Conservation (phyloP, 2,113 vertebrate genomes). For the Suncus etruscus region DNA sequence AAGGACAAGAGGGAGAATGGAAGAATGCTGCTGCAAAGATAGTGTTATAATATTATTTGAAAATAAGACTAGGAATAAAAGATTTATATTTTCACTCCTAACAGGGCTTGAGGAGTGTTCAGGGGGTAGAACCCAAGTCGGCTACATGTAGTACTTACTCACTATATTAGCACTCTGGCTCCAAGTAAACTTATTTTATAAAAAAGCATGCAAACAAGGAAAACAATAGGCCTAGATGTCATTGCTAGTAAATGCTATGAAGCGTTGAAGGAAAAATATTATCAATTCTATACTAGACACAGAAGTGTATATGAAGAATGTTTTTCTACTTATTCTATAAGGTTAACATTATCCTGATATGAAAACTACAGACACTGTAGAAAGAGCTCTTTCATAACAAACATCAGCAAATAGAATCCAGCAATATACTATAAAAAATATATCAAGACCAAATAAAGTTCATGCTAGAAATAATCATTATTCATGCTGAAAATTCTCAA, state of each 20-base stretch:
- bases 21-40: too few relatives aligned
- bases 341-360: conserved; percentile 4
- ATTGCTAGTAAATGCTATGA: conserved; percentile 23
- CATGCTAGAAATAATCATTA: not conserved
- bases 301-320: not conserved
- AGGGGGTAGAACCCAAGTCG: too few relatives aligned
- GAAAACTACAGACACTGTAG: not conserved
- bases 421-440: not conserved
- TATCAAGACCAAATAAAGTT: not conserved
- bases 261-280: conserved; percentile 23
- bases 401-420: too few relatives aligned
- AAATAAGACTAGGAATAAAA: too few relatives aligned
- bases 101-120: too few relatives aligned
- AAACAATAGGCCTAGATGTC: not conserved
- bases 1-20: not conserved
- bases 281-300: conserved; percentile 4
- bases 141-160: too few relatives aligned
- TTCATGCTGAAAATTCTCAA: not conserved
- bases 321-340: not conserved
- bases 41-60: too few relatives aligned
- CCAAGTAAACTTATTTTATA: not conserved
- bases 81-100: too few relatives aligned
- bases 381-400: not conserved
- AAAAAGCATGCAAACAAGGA: not conserved
- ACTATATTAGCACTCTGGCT: too few relatives aligned